Evolutionary conservation across 2,113 vertebrate genomes (phyloP), one percentile per base, ranked within the genome.

Genomic region (Bucco capensis): DNA sequence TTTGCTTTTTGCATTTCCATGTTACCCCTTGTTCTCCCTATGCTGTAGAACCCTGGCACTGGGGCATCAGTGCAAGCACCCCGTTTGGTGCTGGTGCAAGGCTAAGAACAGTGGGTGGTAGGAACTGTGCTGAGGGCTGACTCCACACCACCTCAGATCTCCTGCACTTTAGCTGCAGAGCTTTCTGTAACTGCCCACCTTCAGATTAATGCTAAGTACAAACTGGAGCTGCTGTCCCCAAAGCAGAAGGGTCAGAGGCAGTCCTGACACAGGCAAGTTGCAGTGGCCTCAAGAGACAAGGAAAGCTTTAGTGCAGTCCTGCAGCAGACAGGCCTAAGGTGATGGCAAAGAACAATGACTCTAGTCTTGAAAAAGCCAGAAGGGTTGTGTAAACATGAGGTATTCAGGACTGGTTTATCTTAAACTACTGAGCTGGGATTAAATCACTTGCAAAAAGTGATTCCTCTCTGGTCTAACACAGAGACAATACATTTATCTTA

Each of bases 111-210:
- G 18, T 37, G 37, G 37, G 5, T 30, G 28, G 37, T 2, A 1
- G 49, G 35, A 78, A 19, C 19, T 0, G 1, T 1, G 1, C 61
- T 12, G 18, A 46, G 37, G 5, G 1, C 37, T 22, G 50, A 8
- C 40, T 31, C 27, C 23, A 13, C 19, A 33, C 2, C 24, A 49
- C 37, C 54, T 65, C 54, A 5, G 27, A 47, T 33, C 54, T 71
- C 50, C 64, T 12, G 12, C 10, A 2, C 23, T 57, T 25, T 1
- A 77, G 47, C 25, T n/a, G 30, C 42, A 53, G 38, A 50, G 18
- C 10, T 88, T 57, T 66, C 50, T 27, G 51, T 13, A 70, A 24
- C 5, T 83, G 28, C 4, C 13, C 47, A 23, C 47, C 2, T 35
- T 67, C 24, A 47, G 24, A 44, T 33, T 8, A 60, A 35, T 4